phyloP scores from a whole-genome alignment of 1,140 invertebrate genomes.

The Mizuhopecten yessoensis region DNA sequence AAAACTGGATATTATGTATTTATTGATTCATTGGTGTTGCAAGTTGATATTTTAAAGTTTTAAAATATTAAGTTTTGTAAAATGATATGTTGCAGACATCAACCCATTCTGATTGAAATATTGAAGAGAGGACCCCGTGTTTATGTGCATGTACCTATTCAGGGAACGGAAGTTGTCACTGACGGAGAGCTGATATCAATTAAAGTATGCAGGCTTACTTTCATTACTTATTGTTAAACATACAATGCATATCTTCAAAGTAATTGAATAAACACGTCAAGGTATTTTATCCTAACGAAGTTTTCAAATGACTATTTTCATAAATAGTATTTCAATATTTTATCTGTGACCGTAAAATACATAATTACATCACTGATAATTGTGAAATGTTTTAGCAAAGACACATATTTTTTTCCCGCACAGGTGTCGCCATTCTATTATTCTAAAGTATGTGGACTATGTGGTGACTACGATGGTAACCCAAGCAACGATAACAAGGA shows the following conservation, averaged over 20 bases:
- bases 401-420: not conserved
- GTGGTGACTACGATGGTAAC: slow-evolving; percentile 62
- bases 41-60: too few species aligned
- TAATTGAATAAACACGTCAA: too few species aligned
- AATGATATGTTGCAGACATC: not conserved
- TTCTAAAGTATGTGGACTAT: slow-evolving; percentile 60
- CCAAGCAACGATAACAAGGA: slow-evolving; percentile 50
- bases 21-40: too few species aligned
- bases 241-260: too few species aligned
- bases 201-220: not conserved
- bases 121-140: not conserved
- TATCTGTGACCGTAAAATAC: too few species aligned
- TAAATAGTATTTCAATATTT: too few species aligned
- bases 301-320: too few species aligned
- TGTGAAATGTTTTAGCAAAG: too few species aligned
- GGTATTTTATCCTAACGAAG: too few species aligned
- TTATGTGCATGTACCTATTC: not conserved
- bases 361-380: too few species aligned
- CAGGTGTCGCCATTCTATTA: slow-evolving; percentile 61
- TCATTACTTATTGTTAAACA: not conserved
- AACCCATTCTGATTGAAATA: not conserved
- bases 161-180: not conserved
- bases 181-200: not conserved
- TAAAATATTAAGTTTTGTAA: too few species aligned
- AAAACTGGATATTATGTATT: too few species aligned